phyloP scores from a whole-genome alignment of 2,888 invertebrate species.

The Loripinus fragilis region DNA sequence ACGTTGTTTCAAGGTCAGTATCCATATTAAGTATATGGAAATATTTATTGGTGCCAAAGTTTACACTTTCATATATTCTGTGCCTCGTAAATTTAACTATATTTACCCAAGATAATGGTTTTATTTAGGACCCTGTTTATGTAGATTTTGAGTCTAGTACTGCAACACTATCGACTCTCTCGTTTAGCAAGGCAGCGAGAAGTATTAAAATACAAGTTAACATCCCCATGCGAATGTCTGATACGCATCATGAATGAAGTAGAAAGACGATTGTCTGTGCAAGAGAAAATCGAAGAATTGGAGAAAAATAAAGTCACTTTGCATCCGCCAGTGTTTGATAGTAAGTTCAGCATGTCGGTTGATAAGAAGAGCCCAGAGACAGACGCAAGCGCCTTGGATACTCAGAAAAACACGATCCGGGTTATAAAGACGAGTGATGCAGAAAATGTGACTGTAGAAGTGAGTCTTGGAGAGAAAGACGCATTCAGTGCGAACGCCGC shows the following conservation, averaged over 20 bases:
- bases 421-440: constrained; percentile 33
- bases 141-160: not conserved
- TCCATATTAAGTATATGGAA: no score
- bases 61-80: no score
- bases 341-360: constrained; percentile 21
- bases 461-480: not conserved
- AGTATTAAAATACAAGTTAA: constrained; percentile 12
- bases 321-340: not conserved
- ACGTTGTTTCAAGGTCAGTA: no score
- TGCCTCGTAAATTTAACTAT: not conserved
- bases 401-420: constrained; percentile 31
- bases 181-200: not conserved
- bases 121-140: not conserved
- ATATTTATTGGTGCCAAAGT: no score
- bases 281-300: constrained; percentile 10
- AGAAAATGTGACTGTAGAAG: not conserved
- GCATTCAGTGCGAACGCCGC: constrained; percentile 7
- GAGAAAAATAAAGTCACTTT: not conserved
- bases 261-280: constrained; percentile 13
- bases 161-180: not conserved
- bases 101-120: constrained; percentile 1
- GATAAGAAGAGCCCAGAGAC: constrained; percentile 16
- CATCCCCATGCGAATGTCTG: constrained; percentile 9
- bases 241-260: not conserved
- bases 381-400: constrained; percentile 11